A percentile compares a stretch with the other conserved stretches of the same genome.
Evolutionary conservation across 1,140 invertebrate genomes (phyloP).

Genomic region (Dicyema japonicum): DNA sequence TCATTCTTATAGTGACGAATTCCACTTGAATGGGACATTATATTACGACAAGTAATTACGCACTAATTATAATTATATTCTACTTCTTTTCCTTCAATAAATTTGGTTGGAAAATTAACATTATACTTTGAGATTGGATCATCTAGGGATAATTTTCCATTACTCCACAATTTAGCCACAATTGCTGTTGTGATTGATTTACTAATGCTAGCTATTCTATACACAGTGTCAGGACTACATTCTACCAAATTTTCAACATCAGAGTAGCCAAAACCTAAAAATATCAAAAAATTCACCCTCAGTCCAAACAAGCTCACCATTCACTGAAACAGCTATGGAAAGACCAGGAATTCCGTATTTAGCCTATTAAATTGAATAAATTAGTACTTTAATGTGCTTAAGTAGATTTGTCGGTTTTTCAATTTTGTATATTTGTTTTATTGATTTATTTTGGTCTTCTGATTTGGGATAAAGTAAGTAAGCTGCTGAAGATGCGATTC

Average conservation of each 20-base stretch:
- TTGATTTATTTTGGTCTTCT: no score
- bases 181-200: conserved; percentile 23
- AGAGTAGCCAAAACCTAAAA: conserved; percentile 22
- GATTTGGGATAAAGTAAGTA: no score
- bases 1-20: conserved; percentile 25
- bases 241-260: conserved; percentile 23
- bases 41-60: conserved; percentile 3
- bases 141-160: conserved; percentile 24
- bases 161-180: conserved; percentile 22
- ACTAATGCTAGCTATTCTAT: conserved; percentile 28
- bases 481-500: no score
- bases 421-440: no score
- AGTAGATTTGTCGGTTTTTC: no score
- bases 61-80: conserved; percentile 4
- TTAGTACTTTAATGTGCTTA: no score
- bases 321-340: no score
- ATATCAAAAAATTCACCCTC: conserved; percentile 1
- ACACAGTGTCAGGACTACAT: conserved; percentile 19
- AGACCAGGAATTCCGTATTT: no score
- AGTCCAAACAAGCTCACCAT: no score
- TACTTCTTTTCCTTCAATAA: conserved; percentile 18
- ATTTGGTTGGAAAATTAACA: conserved; percentile 21
- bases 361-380: no score
- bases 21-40: conserved; percentile 24
- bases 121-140: conserved; percentile 21